Evolutionary conservation across 2,888 invertebrate genomes (phyloP).

Genomic region (Stramonita haemastoma): DNA sequence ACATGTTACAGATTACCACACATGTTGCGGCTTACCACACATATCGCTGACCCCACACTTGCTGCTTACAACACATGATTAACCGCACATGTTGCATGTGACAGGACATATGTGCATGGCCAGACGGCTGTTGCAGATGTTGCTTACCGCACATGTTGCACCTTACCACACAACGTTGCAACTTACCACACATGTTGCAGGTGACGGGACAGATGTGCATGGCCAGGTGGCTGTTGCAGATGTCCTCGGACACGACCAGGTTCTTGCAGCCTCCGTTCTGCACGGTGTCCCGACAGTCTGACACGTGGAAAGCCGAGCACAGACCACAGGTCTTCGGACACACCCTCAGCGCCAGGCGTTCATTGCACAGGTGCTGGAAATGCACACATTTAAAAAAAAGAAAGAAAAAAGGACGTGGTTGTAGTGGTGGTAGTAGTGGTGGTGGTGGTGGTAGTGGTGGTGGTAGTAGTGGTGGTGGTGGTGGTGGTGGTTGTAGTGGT

Average conservation of each 20-base stretch:
- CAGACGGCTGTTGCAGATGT: neutral
- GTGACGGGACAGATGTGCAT: slow-evolving; percentile 29
- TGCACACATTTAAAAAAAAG: no score
- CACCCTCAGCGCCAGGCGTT: slow-evolving; percentile 30
- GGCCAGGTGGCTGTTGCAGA: neutral
- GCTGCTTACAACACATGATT: neutral
- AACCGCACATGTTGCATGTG: slow-evolving; percentile 39
- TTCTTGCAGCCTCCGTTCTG: slow-evolving; percentile 20
- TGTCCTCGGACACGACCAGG: neutral
- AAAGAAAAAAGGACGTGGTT: no score
- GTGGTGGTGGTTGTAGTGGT: no score
- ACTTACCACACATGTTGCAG: slow-evolving; percentile 38
- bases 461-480: no score
- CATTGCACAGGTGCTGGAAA: slow-evolving; percentile 31
- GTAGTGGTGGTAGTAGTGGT: no score
- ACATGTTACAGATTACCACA: neutral
- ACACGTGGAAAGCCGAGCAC: neutral
- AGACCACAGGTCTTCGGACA: slow-evolving; percentile 35
- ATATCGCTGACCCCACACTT: neutral
- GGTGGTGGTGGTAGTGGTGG: no score
- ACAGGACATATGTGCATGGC: slow-evolving; percentile 22
- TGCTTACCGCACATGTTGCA: slow-evolving; percentile 28
- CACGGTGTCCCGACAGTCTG: slow-evolving; percentile 16
- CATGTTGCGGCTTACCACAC: neutral
- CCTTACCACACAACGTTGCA: no score